Base-by-base conservation (phyloP, 2,888 invertebrate genomes). In the Heteromurus nitidus region DNA sequence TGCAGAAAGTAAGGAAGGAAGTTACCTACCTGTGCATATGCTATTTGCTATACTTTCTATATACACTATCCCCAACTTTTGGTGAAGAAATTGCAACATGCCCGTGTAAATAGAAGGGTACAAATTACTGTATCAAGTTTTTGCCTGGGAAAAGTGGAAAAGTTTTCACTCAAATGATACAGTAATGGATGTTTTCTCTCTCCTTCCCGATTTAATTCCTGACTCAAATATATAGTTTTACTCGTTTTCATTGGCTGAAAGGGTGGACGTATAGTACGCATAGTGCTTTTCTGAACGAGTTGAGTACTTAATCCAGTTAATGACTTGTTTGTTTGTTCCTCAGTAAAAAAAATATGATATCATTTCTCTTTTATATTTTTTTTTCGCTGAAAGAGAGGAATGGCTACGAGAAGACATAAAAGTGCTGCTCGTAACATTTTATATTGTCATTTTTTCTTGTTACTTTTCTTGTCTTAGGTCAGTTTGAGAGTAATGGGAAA, bases 401-500 rank as follows among this genome's bases (percentile, higher is more conserved):
- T 36, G 47, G 3, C 36, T 36, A 47, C 7, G 36, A 36, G 36
- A 36, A 36, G 36, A 36, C 13, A 36, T 47, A 47, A 5, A 47
- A 47, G n/a, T 47, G 47, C 13, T 36, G 13, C 36, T 36, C 13
- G 13, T 36, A 36, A 13, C 36, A 47, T 42, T 44, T n/a, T n/a
- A n/a, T n/a, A n/a, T n/a, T n/a, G n/a, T n/a, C n/a, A n/a, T n/a
- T 26, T 62, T 31, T 50, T 55, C 11, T 70, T 50, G n/a, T n/a
- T n/a, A n/a, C n/a, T n/a, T n/a, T n/a, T 62, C 22, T 68, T 82
- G 72, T 76, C 58, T n/a, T 92, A 96, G 96, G 93, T 88, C 91
- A 93, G 87, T 96, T 95, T 89, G 93, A 93, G 88, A 95, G 94
- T 26, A 94, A 95, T 88, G 96, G 96, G 20, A 92, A 94, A 87